Conservation (phyloP, 2,888 invertebrate genomes). For the Corythucha ciliata region DNA sequence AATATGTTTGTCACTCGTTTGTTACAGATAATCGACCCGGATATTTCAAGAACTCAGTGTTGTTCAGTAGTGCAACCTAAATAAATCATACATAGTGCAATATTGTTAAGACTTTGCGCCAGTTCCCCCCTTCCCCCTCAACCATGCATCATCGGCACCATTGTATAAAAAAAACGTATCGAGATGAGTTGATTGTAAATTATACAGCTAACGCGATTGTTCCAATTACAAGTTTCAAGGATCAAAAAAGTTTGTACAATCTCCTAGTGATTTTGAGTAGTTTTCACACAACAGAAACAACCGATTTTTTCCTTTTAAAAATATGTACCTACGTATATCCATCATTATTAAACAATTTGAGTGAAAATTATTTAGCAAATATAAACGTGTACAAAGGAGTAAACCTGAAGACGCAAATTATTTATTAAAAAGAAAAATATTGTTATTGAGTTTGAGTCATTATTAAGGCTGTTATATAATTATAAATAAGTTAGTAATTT, state of each 20-base stretch:
- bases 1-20: no score
- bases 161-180: conserved; percentile 12
- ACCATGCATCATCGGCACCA: conserved; percentile 10
- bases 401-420: no score
- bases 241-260: no score
- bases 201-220: conserved; percentile 1
- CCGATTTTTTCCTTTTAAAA: no score
- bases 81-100: conserved; percentile 9
- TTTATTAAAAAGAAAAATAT: no score
- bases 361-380: no score
- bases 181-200: not conserved
- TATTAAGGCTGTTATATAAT: conserved; percentile 29
- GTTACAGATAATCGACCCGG: conserved; percentile 48
- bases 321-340: no score
- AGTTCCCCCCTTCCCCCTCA: conserved; percentile 7
- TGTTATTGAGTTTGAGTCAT: conserved; percentile 25
- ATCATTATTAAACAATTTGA: no score
- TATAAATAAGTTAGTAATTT: conserved; percentile 11
- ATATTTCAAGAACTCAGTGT: conserved; percentile 83
- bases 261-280: no score
- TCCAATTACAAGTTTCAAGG: no score
- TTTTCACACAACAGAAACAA: no score
- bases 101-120: not conserved
- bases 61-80: conserved; percentile 78
- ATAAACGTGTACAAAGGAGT: no score